phyloP scores from a whole-genome alignment of 2,797 vertebrate genomes.

The Lagorchestes hirsutus region DNA sequence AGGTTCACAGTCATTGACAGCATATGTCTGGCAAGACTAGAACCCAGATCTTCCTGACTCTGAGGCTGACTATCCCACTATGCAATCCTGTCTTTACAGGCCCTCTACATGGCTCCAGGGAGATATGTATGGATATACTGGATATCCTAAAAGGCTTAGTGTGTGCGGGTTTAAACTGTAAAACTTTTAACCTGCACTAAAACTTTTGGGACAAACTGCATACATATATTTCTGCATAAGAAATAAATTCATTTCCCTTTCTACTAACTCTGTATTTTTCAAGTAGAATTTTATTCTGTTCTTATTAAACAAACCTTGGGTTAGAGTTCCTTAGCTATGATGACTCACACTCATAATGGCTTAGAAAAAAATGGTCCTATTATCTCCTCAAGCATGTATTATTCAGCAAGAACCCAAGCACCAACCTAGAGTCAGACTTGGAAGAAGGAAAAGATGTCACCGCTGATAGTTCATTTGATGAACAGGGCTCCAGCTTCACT shows the following conservation, averaged over 20 bases:
- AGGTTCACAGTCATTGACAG: neutral
- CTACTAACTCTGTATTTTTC: conserved; percentile 67
- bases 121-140: neutral
- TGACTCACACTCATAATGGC: conserved; percentile 78
- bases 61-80: neutral
- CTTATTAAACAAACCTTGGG: conserved; percentile 77
- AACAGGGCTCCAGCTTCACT: conserved; percentile 83
- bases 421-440: conserved; percentile 84
- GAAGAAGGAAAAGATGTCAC: conserved; percentile 58
- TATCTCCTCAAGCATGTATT: conserved; percentile 49
- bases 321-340: conserved; percentile 72
- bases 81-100: neutral
- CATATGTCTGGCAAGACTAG: neutral
- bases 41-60: neutral
- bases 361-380: conserved; percentile 67
- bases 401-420: conserved; percentile 73
- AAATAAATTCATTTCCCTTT: conserved; percentile 66
- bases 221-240: conserved; percentile 46
- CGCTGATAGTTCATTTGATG: conserved; percentile 54
- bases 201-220: conserved; percentile 30
- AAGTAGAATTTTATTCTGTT: conserved; percentile 68
- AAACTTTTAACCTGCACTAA: conserved; percentile 23
- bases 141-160: neutral
- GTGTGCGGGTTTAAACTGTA: conserved; percentile 2
- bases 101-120: neutral